A percentile compares a stretch with the other conserved stretches of the same genome.
Evolutionary conservation across 2,888 invertebrate species (phyloP).

Genomic region (Ashinkailepas kermadecensis): DNA sequence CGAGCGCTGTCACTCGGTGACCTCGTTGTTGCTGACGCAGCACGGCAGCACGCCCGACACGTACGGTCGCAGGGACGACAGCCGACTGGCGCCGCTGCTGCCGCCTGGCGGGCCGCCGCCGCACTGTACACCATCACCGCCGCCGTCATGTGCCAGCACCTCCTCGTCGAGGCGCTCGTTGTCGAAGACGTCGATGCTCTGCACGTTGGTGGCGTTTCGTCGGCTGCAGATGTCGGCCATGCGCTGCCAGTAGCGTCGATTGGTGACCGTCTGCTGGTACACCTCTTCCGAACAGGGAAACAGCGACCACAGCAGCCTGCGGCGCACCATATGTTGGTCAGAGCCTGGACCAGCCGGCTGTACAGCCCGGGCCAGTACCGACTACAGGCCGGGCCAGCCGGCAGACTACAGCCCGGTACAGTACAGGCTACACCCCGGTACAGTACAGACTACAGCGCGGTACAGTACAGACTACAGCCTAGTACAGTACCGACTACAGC

Average conservation of each 20-base stretch:
- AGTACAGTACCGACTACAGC: too few relatives aligned
- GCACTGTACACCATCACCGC: not conserved
- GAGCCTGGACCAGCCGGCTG: too few relatives aligned
- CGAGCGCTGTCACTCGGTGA: not conserved
- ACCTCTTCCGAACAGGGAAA: not conserved
- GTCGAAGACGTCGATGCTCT: conserved; percentile 22
- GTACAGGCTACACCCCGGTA: too few relatives aligned
- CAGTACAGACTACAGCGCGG: too few relatives aligned
- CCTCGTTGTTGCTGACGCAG: not conserved
- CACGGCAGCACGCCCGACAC: not conserved
- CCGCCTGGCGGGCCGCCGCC: not conserved
- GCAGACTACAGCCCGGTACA: too few relatives aligned
- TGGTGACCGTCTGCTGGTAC: not conserved
- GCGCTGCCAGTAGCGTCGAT: conserved; percentile 4
- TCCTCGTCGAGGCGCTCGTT: conserved; percentile 7
- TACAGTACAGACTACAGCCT: too few relatives aligned
- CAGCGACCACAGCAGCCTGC: not conserved
- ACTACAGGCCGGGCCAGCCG: too few relatives aligned
- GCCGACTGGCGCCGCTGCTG: not conserved
- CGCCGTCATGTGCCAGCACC: conserved; percentile 4
- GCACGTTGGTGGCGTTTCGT: conserved; percentile 1
- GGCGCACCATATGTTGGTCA: too few relatives aligned
- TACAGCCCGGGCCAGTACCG: too few relatives aligned
- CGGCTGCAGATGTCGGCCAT: conserved; percentile 11
- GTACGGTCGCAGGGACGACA: not conserved